These are phyloP conservation scores for Zaprionus capensis DNA, from an alignment of 1,140 invertebrate species.

Conservation along the genomic window DNA sequence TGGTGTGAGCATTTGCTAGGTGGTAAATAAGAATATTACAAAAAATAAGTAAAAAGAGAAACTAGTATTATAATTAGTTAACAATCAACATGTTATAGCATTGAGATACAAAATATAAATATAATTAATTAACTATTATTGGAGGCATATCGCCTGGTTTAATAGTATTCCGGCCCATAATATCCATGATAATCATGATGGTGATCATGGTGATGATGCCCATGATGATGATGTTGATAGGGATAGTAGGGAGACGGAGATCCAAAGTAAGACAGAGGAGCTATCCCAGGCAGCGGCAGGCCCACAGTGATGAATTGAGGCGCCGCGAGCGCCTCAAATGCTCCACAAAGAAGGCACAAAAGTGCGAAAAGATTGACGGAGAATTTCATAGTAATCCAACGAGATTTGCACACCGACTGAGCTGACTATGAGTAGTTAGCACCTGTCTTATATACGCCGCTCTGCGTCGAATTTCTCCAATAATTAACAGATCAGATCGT, in stretches of 20 bases:
- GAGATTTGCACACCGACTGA: conserved; percentile 14
- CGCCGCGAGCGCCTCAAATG: not conserved
- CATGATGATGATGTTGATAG: conserved; percentile 3
- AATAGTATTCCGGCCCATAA: conserved; percentile 32
- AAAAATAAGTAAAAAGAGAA: not conserved
- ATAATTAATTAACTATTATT: not conserved
- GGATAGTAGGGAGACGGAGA: not conserved
- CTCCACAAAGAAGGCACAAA: not conserved
- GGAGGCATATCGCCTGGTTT: not conserved
- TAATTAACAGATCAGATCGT: conserved; percentile 29
- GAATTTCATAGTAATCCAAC: conserved; percentile 26
- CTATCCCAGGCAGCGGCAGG: not conserved
- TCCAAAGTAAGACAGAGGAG: not conserved
- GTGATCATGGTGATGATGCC: conserved; percentile 22
- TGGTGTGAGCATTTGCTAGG: not conserved
- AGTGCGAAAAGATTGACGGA: not conserved
- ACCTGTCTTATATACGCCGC: conserved; percentile 36
- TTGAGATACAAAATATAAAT: not conserved
- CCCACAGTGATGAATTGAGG: not conserved
- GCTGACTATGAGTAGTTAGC: not conserved
- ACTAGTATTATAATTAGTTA: not conserved
- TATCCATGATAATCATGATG: conserved; percentile 27
- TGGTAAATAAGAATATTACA: not conserved
- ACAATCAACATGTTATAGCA: not conserved
- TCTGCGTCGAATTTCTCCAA: conserved; percentile 34